Base-by-base conservation (phyloP, 1,140 invertebrate species). In the Drosophila obscura region DNA sequence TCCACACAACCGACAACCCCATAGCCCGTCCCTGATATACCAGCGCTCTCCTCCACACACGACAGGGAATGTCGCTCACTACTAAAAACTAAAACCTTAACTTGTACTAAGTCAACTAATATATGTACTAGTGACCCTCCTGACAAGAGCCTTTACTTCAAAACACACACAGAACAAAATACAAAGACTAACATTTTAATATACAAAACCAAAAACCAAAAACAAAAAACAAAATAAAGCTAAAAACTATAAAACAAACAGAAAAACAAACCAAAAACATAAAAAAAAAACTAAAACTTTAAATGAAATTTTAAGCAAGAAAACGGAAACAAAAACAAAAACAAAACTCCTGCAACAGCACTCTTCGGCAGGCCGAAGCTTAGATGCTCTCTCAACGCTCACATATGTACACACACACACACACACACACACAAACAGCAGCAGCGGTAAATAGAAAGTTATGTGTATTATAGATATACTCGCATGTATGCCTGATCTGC, bases 291-390 rank as follows among this genome's bases (percentile, higher is more conserved):
- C 16, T 51, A 19, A 26, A 15, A 61, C 19, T 39, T 51, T 44
- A 24, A 57, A 31, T 22, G 5, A 41, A 60, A 56, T 72, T 75
- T 50, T 45, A 75, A 31, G 19, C n/a, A 66, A 45, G 22, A 52
- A 62, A 64, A 44, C 51, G 8, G 8, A 31, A n/a, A 49, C 31
- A 16, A 16, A 16, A 16, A 16, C 16, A 16, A 39, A 9, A 31
- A 24, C 24, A n/a, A 64, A 67, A 50, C 55, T 57, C 51, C 66
- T 68, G 56, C 64, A 73, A 46, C 49, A 31, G 73, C 77, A 80
- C 56, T 63, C 80, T 84, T 84, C 80, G 80, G 80, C 80, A 84
- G 81, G 81, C 80, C 80, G 80, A 84, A 80, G 80, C 39, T 58
- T 56, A 64, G 66, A 75, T 83, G 75, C 79, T 82, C 78, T 69